Percentiles rank a stretch among this genome's conserved stretches.
Evolutionary conservation across 2,797 vertebrate genomes (phyloP).

Genomic region (Meriones psammophilus): DNA sequence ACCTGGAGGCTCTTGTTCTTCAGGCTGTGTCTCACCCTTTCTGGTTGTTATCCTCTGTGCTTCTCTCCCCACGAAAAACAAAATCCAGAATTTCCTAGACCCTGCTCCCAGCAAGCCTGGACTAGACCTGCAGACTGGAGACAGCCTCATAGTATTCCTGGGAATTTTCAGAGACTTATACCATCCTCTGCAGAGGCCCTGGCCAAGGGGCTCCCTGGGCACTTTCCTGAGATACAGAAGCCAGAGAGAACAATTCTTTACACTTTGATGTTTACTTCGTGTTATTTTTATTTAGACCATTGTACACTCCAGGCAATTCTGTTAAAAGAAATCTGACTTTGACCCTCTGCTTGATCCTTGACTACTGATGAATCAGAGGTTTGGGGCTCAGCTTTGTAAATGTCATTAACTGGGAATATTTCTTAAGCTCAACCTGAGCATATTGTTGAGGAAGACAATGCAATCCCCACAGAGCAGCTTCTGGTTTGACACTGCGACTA

Average conservation of each 20-base stretch:
- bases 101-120: neutral
- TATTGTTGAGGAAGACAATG: neutral
- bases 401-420: constrained; percentile 23
- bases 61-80: neutral
- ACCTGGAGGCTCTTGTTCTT: neutral
- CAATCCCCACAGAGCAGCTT: neutral
- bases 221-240: constrained; percentile 57
- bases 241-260: neutral
- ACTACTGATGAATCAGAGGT: neutral
- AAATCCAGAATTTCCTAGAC: constrained; percentile 36
- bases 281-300: constrained; percentile 53
- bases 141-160: neutral
- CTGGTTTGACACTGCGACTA: neutral
- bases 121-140: neutral
- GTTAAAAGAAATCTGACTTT: constrained; percentile 48
- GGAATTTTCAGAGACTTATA: neutral
- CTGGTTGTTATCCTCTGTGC: neutral
- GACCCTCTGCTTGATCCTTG: neutral
- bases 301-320: constrained; percentile 33
- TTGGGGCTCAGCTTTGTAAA: neutral
- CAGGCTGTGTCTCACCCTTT: neutral
- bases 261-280: constrained; percentile 34
- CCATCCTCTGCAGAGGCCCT: neutral
- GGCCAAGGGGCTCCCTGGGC: neutral
- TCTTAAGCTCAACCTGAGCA: constrained; percentile 26